Percentiles rank a stretch among this genome's conserved stretches.
phyloP scores from a whole-genome alignment of 2,113 vertebrate genomes.

The Hydrochoerus hydrochaeris region DNA sequence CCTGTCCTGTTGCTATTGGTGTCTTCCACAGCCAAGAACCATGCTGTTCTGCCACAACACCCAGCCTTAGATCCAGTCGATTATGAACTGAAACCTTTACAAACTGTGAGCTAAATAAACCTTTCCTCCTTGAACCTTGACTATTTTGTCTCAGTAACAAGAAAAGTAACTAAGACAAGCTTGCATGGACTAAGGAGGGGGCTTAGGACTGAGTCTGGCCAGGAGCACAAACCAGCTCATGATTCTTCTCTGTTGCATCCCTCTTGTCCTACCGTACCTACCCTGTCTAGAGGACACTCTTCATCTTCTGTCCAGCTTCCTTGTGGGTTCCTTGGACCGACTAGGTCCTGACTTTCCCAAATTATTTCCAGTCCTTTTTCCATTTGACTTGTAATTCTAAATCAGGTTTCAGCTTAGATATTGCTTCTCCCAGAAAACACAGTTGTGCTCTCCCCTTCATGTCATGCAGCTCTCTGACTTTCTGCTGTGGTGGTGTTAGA shows the following conservation, averaged over 20 bases:
- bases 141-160: background rate
- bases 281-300: background rate
- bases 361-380: background rate
- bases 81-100: background rate
- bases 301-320: background rate
- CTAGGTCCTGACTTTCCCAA: background rate
- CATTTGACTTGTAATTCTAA: background rate
- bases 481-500: background rate
- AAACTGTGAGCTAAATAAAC: background rate
- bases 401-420: background rate
- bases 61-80: background rate
- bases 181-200: background rate
- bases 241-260: background rate
- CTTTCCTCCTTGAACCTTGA: background rate
- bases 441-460: too few species aligned
- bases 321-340: background rate
- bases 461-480: rapidly evolving
- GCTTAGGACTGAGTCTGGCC: background rate
- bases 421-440: background rate
- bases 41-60: background rate
- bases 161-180: background rate
- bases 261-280: too few species aligned
- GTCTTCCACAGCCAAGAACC: background rate
- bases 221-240: background rate
- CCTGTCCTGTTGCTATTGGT: background rate